Percentiles rank a stretch among this genome's conserved stretches.
Conservation (phyloP, 2,797 vertebrate genomes). For the Gallirallus australis region DNA sequence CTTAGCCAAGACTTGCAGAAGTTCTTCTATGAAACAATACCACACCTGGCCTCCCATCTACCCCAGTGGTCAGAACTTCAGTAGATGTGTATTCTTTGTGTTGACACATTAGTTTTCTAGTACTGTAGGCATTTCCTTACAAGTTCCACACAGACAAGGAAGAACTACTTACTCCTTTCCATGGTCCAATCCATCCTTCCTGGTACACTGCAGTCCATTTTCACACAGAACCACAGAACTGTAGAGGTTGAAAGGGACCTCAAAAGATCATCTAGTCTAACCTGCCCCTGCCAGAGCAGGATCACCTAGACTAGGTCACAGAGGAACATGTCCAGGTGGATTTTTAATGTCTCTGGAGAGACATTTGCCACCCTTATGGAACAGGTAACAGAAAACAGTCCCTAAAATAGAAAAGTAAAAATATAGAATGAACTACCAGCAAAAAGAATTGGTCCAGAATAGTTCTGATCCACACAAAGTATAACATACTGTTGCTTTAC, state of each 20-base stretch:
- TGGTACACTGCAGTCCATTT: neutral
- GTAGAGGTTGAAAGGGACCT: too few relatives aligned
- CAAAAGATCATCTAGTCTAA: too few relatives aligned
- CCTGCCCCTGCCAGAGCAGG: too few relatives aligned
- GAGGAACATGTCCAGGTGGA: too few relatives aligned
- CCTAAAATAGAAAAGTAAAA: neutral
- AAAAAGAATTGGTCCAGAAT: neutral
- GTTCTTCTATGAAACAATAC: neutral
- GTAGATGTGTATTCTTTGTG: neutral
- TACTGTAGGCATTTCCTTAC: neutral
- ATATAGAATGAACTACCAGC: neutral
- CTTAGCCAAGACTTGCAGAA: neutral
- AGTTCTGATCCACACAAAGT: neutral
- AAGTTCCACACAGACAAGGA: neutral
- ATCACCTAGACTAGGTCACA: too few relatives aligned
- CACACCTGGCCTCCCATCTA: neutral
- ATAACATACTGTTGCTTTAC: neutral
- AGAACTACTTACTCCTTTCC: neutral
- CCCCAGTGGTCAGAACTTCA: neutral
- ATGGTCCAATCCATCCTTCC: neutral
- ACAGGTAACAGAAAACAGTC: neutral
- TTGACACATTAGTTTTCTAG: neutral
- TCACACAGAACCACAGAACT: too few relatives aligned
- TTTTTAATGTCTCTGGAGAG: too few relatives aligned
- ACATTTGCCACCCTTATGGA: neutral